Conservation (phyloP, 2,113 vertebrate species). For the Arenaria interpres region DNA sequence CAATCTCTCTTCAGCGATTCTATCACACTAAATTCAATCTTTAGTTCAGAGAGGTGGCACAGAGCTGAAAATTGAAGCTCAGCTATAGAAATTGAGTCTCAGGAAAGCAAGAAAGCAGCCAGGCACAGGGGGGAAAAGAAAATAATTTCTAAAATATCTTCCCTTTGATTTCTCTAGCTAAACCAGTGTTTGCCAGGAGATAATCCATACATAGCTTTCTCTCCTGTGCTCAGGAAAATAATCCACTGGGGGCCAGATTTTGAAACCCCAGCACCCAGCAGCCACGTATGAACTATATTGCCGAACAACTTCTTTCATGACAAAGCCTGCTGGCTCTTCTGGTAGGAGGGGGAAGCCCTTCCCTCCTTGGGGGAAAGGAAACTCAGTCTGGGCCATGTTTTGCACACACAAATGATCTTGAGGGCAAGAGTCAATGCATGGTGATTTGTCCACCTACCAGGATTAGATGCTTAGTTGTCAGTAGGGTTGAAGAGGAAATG, state of each 20-base stretch:
- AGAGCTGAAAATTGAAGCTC: constrained; percentile 42
- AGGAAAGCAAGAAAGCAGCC: not conserved
- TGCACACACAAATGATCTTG: not conserved
- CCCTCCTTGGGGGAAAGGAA: not conserved
- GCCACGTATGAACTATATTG: not conserved
- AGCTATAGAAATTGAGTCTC: not conserved
- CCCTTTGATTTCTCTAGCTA: constrained; percentile 7
- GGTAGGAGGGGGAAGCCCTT: not conserved
- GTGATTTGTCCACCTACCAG: not conserved
- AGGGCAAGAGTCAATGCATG: not conserved
- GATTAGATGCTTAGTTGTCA: not conserved
- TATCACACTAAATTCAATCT: not conserved
- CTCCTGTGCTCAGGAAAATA: not conserved
- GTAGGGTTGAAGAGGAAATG: not conserved
- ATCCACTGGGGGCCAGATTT: not conserved
- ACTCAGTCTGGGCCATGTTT: not conserved
- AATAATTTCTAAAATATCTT: constrained; percentile 24
- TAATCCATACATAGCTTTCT: not conserved
- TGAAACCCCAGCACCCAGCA: not conserved
- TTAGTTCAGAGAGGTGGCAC: constrained; percentile 1
- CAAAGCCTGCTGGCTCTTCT: not conserved
- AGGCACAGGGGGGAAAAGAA: not conserved
- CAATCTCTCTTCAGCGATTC: not conserved
- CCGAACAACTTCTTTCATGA: not conserved
- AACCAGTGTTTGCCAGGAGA: constrained; percentile 17